Percentiles rank a stretch among this genome's conserved stretches.
phyloP scores from a whole-genome alignment of 2,113 vertebrate genomes.

The Stegostoma tigrinum region DNA sequence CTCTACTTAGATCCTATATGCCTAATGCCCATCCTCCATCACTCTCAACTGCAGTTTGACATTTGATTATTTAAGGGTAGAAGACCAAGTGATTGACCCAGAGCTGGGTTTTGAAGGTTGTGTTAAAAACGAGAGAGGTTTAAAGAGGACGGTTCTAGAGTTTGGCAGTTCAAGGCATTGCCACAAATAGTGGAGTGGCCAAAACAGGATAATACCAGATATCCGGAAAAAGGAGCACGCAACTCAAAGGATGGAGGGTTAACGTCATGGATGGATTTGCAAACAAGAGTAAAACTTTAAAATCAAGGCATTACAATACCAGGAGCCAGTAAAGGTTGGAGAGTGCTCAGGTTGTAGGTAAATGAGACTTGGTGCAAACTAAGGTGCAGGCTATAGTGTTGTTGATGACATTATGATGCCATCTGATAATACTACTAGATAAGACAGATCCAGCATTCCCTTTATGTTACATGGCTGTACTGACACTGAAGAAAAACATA shows the following conservation, averaged over 20 bases:
- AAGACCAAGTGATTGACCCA: not conserved
- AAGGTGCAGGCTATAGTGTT: not conserved
- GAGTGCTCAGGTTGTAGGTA: not conserved
- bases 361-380: not conserved
- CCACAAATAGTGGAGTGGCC: not conserved
- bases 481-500: no score
- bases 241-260: not conserved
- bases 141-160: not conserved
- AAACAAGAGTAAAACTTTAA: not conserved
- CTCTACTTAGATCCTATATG: not conserved
- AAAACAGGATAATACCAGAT: not conserved
- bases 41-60: not conserved
- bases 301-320: not conserved
- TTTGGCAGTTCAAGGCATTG: not conserved
- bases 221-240: not conserved
- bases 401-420: no score
- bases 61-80: not conserved
- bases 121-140: not conserved
- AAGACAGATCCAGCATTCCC: no score
- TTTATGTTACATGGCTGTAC: no score
- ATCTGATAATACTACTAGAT: no score
- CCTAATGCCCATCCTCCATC: no score
- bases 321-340: not conserved
- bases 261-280: not conserved
- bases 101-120: not conserved